Percentiles rank a stretch among this genome's conserved stretches.
Evolutionary conservation across 2,888 invertebrate species (phyloP).

Genomic region (Patella ulyssiponensis): DNA sequence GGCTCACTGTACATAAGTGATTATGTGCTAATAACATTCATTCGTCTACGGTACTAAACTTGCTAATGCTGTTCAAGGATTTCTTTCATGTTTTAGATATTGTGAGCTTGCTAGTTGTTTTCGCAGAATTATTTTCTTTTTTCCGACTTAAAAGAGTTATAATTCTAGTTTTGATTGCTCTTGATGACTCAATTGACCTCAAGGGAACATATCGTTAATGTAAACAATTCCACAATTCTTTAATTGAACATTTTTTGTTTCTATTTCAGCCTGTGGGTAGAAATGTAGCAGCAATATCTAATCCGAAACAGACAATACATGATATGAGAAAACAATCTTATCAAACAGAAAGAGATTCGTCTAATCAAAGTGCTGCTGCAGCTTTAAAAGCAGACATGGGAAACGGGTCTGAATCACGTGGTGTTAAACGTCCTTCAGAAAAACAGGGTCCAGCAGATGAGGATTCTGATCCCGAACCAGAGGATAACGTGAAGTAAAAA

Average conservation of each 20-base stretch:
- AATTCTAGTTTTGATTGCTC: not conserved
- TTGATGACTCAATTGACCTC: no score
- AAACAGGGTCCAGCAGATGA: constrained; percentile 74
- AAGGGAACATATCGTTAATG: no score
- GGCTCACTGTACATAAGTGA: no score
- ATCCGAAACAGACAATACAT: constrained; percentile 80
- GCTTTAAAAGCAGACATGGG: constrained; percentile 63
- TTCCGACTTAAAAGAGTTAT: not conserved
- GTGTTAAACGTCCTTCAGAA: constrained; percentile 34
- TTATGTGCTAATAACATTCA: no score
- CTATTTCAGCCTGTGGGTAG: constrained; percentile 63
- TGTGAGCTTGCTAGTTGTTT: no score
- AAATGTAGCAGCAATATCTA: constrained; percentile 75
- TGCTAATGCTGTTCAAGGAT: no score
- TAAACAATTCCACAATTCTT: no score
- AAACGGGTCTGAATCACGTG: constrained; percentile 29
- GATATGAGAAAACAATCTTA: constrained; percentile 78
- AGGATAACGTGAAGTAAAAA: constrained; percentile 83
- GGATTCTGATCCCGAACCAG: constrained; percentile 82
- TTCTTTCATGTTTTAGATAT: no score
- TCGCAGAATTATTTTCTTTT: no score
- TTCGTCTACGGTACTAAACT: no score
- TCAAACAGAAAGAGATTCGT: constrained; percentile 65
- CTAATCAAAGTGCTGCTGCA: constrained; percentile 69
- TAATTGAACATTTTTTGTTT: not conserved